A percentile compares a stretch with the other conserved stretches of the same genome.
Evolutionary conservation across 2,113 vertebrate species (phyloP).

Genomic region (Mesocricetus auratus): DNA sequence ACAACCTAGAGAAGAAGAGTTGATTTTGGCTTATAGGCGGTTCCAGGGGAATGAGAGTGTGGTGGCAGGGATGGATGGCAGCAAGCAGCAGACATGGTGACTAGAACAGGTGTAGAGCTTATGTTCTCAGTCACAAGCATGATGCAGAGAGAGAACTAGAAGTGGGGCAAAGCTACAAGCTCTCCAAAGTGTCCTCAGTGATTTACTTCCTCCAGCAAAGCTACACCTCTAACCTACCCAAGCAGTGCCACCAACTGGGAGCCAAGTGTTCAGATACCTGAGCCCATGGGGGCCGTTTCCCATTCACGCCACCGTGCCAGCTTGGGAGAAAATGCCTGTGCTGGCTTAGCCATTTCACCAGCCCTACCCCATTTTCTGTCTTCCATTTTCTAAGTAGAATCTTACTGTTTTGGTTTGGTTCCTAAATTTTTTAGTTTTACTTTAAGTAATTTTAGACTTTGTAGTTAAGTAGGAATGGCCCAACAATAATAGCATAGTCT

Average conservation of each 20-base stretch:
- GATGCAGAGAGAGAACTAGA: background rate
- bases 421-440: conserved; percentile 19
- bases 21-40: background rate
- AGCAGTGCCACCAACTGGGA: background rate
- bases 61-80: background rate
- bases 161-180: background rate
- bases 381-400: background rate
- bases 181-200: background rate
- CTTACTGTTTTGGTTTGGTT: conserved; percentile 32
- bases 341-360: background rate
- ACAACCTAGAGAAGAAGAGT: background rate
- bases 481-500: background rate
- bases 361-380: background rate
- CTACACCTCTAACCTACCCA: background rate
- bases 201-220: background rate
- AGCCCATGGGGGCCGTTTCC: background rate
- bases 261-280: background rate
- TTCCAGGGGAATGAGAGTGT: background rate
- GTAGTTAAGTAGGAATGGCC: background rate
- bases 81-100: background rate
- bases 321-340: background rate
- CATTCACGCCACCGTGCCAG: background rate
- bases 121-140: background rate
- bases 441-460: conserved; percentile 45
- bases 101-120: background rate